A percentile compares a stretch with the other conserved stretches of the same genome.
phyloP scores from a whole-genome alignment of 53 echinoderm and acorn worm genomes.

The Pentamera pediparva region DNA sequence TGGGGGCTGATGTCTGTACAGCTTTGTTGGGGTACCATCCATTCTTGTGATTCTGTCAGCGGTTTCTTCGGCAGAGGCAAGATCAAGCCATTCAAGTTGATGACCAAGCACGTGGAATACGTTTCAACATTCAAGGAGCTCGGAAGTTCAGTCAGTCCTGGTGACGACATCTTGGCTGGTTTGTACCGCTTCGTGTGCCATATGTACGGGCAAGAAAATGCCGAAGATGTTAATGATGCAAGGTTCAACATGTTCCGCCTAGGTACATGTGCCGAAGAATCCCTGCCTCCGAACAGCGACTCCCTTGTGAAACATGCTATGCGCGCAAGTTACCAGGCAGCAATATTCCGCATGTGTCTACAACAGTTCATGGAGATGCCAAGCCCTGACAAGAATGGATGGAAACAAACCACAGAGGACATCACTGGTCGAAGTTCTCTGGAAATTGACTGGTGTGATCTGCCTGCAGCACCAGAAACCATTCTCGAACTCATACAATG shows the following conservation, averaged over 20 bases:
- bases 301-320: no score
- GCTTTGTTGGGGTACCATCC: conserved; percentile 34
- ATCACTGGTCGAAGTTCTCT: no score
- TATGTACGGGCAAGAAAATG: conserved; percentile 24
- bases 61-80: conserved; percentile 15
- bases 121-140: no score
- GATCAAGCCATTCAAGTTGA: not conserved
- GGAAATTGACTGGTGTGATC: not conserved
- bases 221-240: conserved; percentile 30
- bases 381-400: no score
- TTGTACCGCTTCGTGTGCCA: conserved; percentile 43
- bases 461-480: conserved; percentile 19
- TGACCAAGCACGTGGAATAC: not conserved
- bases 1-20: conserved; percentile 9
- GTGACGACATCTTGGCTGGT: no score
- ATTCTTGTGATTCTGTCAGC: conserved; percentile 39
- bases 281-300: conserved; percentile 48
- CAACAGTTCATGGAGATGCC: no score
- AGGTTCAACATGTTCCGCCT: conserved; percentile 27
- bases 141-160: no score
- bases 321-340: no score
- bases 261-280: conserved; percentile 26
- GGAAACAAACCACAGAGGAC: no score
- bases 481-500: conserved; percentile 30
- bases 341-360: no score